Conservation (phyloP, 2,113 vertebrate genomes). For the Alligator mississippiensis region DNA sequence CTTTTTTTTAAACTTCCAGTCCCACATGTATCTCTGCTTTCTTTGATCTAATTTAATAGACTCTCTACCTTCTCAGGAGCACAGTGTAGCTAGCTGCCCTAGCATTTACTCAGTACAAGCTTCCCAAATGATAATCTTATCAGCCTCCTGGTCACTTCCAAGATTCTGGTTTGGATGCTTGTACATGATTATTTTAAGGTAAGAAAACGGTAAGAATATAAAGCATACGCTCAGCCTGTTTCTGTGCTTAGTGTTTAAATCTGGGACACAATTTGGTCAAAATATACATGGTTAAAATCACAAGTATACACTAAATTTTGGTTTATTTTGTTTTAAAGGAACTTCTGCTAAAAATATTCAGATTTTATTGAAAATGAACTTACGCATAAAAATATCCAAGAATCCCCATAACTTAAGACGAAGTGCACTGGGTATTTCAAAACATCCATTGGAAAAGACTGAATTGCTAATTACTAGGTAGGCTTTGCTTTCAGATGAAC, state of each 20-base stretch:
- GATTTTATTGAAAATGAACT: not conserved
- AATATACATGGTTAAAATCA: not conserved
- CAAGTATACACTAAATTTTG: not conserved
- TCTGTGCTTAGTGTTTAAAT: not conserved
- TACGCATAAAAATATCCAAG: no score
- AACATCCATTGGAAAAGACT: not conserved
- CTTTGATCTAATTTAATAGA: not conserved
- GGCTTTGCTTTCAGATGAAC: not conserved
- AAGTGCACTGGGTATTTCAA: not conserved
- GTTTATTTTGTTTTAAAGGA: not conserved
- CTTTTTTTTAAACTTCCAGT: not conserved
- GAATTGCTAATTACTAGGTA: constrained; percentile 32
- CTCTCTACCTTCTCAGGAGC: not conserved
- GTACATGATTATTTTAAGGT: not conserved
- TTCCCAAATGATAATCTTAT: not conserved
- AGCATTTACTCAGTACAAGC: not conserved
- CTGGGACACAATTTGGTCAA: not conserved
- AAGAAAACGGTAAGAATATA: not conserved
- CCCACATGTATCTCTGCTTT: not conserved
- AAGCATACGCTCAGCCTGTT: not conserved
- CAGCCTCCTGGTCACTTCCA: not conserved
- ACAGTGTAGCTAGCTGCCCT: not conserved
- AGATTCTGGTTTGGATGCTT: not conserved
- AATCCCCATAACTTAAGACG: not conserved
- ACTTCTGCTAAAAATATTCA: not conserved